A percentile compares a stretch with the other conserved stretches of the same genome.
Evolutionary conservation across 2,797 vertebrate species (phyloP).

Genomic region (Micropoecilia bifurca): DNA sequence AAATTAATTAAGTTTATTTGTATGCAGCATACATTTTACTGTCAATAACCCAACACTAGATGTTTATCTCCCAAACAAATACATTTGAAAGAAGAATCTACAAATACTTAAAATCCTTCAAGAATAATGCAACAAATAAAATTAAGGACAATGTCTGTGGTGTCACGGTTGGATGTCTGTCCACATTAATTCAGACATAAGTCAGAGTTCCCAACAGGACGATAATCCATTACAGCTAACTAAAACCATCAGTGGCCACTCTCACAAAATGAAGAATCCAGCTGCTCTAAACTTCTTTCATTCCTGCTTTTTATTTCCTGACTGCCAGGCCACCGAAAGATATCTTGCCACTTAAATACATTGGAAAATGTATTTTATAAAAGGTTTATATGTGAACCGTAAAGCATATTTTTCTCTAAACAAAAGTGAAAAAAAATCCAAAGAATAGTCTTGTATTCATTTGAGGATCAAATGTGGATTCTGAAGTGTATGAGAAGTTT

Average conservation of each 20-base stretch:
- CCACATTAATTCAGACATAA: conserved; percentile 14
- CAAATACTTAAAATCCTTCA: not conserved
- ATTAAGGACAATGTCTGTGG: not conserved
- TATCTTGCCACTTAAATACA: not conserved
- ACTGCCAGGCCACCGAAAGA: conserved; percentile 18
- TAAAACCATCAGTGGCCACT: conserved; percentile 16
- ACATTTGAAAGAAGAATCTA: too few relatives aligned
- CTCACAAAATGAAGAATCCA: conserved; percentile 23
- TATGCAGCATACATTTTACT: not conserved
- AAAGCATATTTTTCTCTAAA: not conserved
- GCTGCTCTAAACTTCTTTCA: conserved; percentile 17
- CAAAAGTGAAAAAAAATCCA: not conserved
- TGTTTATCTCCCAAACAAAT: not conserved
- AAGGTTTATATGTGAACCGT: not conserved
- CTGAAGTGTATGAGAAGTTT: conserved; percentile 18
- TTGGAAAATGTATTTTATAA: not conserved
- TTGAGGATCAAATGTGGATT: not conserved
- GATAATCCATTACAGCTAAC: conserved; percentile 15
- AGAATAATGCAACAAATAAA: not conserved
- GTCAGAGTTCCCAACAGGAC: conserved; percentile 20
- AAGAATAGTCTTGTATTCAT: not conserved
- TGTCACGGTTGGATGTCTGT: conserved; percentile 13
- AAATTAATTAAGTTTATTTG: not conserved
- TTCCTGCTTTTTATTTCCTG: conserved; percentile 16
- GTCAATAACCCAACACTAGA: not conserved